Conservation (phyloP, 2,113 vertebrate genomes). For the Falco punctatus region DNA sequence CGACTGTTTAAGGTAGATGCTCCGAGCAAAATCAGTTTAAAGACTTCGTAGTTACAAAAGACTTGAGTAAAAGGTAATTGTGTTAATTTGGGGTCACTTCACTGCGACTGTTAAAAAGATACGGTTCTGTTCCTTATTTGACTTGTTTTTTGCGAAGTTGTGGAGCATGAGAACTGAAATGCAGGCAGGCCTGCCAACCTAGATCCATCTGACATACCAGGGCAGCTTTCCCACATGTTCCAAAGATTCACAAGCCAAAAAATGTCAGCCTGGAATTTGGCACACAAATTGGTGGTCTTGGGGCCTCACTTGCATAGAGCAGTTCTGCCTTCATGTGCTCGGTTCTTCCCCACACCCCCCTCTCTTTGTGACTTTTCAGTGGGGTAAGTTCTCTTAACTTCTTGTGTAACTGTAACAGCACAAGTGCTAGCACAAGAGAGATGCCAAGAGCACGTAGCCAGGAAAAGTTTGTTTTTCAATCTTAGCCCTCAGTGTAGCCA, state of each 20-base stretch:
- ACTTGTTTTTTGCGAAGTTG: background rate
- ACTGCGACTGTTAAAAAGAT: background rate
- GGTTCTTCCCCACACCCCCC: accelerated
- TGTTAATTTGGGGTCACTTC: background rate
- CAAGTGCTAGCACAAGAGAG: background rate
- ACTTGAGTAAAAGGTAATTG: background rate
- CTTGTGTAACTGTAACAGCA: background rate
- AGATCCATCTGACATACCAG: background rate
- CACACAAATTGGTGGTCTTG: background rate
- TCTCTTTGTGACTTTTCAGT: background rate
- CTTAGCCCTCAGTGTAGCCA: background rate
- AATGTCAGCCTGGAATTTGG: background rate
- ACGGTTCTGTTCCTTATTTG: background rate
- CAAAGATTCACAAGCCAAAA: background rate
- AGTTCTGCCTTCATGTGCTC: background rate
- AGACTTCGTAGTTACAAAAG: background rate
- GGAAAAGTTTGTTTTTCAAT: background rate
- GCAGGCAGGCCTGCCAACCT: background rate
- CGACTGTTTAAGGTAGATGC: background rate
- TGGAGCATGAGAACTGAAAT: background rate
- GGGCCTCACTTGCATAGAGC: background rate
- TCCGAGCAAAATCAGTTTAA: background rate
- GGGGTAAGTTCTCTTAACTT: background rate
- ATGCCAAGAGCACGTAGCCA: background rate
- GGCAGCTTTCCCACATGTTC: background rate